A percentile compares a stretch with the other conserved stretches of the same genome.
phyloP scores from a whole-genome alignment of 2,888 invertebrate species.

The Lasioglossum marginatum region DNA sequence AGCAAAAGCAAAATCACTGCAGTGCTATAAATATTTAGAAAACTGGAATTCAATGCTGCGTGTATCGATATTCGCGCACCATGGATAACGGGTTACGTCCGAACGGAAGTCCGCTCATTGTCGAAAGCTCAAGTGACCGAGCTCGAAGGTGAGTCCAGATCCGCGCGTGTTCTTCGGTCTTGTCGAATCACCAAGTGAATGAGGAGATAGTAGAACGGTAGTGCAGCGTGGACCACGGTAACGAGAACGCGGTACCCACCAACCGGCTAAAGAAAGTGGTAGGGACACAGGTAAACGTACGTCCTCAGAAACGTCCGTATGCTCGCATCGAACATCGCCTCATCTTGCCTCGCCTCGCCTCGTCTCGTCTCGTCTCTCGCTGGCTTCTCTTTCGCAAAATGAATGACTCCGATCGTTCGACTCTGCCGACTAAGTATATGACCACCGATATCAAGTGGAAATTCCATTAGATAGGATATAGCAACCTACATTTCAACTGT shows the following conservation, averaged over 20 bases:
- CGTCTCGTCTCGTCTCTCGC: neutral
- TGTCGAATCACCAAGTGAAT: slow-evolving; percentile 70
- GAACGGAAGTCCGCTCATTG: neutral
- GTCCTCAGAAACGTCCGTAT: slow-evolving; percentile 26
- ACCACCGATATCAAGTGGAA: neutral
- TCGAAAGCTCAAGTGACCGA: slow-evolving; percentile 11
- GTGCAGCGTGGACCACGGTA: slow-evolving; percentile 78
- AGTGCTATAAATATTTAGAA: neutral
- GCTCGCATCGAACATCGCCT: slow-evolving; percentile 15
- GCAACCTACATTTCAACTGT: neutral
- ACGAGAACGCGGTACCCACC: slow-evolving; percentile 59
- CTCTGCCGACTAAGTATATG: slow-evolving; percentile 38
- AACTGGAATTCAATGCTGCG: neutral
- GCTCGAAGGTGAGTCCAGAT: slow-evolving; percentile 27
- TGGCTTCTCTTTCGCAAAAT: slow-evolving; percentile 44
- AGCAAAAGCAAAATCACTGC: neutral
- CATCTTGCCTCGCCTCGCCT: neutral
- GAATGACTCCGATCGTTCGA: slow-evolving; percentile 42
- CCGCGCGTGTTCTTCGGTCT: slow-evolving; percentile 64
- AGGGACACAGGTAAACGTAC: slow-evolving; percentile 59
- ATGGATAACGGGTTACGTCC: neutral
- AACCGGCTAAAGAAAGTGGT: slow-evolving; percentile 52
- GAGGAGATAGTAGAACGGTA: slow-evolving; percentile 78
- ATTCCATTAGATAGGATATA: neutral
- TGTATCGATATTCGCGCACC: neutral